Evolutionary conservation across 2,888 invertebrate genomes (phyloP).

Genomic region (Deladenus siricidicola): DNA sequence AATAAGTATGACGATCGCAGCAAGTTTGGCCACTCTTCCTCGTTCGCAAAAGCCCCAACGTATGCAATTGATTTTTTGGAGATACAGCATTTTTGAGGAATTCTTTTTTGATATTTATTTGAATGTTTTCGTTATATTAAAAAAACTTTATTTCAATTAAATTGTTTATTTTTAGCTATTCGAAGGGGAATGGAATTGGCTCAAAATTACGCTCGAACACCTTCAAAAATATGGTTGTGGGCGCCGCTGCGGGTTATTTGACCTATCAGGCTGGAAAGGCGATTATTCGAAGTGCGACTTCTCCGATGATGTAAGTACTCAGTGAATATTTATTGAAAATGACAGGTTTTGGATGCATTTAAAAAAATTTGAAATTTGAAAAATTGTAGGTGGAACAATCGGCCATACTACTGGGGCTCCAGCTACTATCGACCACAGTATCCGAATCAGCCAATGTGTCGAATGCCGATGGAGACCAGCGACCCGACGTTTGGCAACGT

Average conservation of each 20-base stretch:
- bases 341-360: background rate
- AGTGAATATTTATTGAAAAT: background rate
- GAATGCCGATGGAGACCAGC: constrained; percentile 47
- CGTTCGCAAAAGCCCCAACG: background rate
- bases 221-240: constrained; percentile 52
- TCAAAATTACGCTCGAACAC: constrained; percentile 40
- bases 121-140: background rate
- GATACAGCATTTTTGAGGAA: no score
- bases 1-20: background rate
- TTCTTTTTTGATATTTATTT: no score
- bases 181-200: constrained; percentile 38
- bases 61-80: no score
- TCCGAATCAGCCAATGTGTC: constrained; percentile 36
- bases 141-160: background rate
- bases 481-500: constrained; percentile 49
- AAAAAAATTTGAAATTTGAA: background rate
- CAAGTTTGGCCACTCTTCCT: background rate
- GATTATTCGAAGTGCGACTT: constrained; percentile 41
- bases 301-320: constrained; percentile 47
- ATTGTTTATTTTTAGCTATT: constrained; percentile 7
- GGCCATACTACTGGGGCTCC: constrained; percentile 48
- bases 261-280: constrained; percentile 51
- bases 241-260: constrained; percentile 50
- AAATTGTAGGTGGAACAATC: constrained; percentile 42
- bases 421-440: constrained; percentile 36